Evolutionary conservation across 2,888 invertebrate genomes (phyloP), one percentile per base, ranked within the genome.

Genomic region (Phengaris alcon): DNA sequence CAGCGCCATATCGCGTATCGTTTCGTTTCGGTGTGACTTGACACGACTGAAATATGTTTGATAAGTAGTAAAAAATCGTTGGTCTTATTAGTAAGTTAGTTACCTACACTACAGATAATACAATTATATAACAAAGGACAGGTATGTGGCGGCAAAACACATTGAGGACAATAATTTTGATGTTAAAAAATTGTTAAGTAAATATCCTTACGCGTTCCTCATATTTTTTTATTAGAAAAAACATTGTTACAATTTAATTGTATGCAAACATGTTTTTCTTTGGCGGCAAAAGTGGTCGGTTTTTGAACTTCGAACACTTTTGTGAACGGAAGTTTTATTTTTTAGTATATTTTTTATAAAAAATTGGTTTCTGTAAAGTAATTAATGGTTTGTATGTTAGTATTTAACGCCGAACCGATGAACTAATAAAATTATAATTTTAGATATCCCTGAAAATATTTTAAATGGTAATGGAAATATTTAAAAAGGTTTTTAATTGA

Each of bases 241-340:
- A 72, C 54, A 13, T 51, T 72, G 54, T 72, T 72, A 51, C 72
- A 72, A 72, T 72, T 72, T 72, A 72, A 54, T 72, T 44, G 22
- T 72, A 72, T 72, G 72, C 72, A 72, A 72, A 72, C 72, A 72
- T 72, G 46, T 68, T 35, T 35, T 68, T 22, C 48, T 22, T 70
- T 72, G 72, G 72, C 72, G 72, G 72, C 72, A 72, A 51, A 68
- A n/a, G 9, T 59, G 22, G 59, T 59, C 64, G 64, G 52, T 52
- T 72, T 72, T 54, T 22, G 9, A n/a, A 69, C 48, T 48, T 69
- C 9, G 48, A 48, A 48, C 15, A 46, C 15, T 70, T 70, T 70
- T 70, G 51, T 22, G 70, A 22, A 52, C 52, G 10, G 15, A 70
- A 8, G 48, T 70, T 70, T 51, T 48, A 70, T 51, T 48, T 57